A percentile compares a stretch with the other conserved stretches of the same genome.
Conservation (phyloP, 2,113 vertebrate species). For the Seriola quinqueradiata region DNA sequence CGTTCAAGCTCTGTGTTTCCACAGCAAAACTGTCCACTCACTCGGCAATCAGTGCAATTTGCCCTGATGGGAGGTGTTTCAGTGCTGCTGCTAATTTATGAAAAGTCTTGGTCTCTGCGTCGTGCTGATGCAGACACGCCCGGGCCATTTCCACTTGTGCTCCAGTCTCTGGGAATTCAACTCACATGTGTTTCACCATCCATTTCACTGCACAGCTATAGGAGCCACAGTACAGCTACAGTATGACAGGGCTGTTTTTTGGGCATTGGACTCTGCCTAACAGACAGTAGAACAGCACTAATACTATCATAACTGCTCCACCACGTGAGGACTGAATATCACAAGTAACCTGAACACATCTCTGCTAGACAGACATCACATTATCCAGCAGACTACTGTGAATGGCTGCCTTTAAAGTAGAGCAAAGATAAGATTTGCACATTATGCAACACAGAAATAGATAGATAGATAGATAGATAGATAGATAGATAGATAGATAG, state of each 20-base stretch:
- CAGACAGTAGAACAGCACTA: slow-evolving; percentile 46
- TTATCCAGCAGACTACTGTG: slow-evolving; percentile 27
- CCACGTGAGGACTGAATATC: slow-evolving; percentile 41
- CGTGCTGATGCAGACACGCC: slow-evolving; percentile 81
- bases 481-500: slow-evolving; percentile 63
- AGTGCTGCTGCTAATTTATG: slow-evolving; percentile 67
- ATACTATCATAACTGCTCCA: slow-evolving; percentile 38
- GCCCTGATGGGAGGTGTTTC: slow-evolving; percentile 43
- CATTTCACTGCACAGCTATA: slow-evolving; percentile 19
- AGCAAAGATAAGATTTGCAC: slow-evolving; percentile 37
- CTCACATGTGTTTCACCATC: slow-evolving; percentile 52
- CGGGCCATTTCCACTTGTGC: slow-evolving; percentile 59
- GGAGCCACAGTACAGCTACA: slow-evolving; percentile 9
- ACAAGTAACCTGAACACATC: slow-evolving; percentile 49
- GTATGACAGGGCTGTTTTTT: slow-evolving; percentile 38
- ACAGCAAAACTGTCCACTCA: slow-evolving; percentile 11
- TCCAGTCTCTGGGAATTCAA: slow-evolving; percentile 63
- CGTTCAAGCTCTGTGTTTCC: slow-evolving; percentile 21
- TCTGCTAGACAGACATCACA: slow-evolving; percentile 22
- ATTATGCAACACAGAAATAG: slow-evolving; percentile 41
- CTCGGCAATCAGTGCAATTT: slow-evolving; percentile 45
- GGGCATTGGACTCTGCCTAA: slow-evolving; percentile 4
- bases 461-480: slow-evolving; percentile 54
- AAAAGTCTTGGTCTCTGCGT: slow-evolving; percentile 62
- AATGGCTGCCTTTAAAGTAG: slow-evolving; percentile 13